These are phyloP conservation scores for Mesembrinibis cayennensis DNA, from an alignment of 2,113 vertebrate genomes.

Conservation along the genomic window DNA sequence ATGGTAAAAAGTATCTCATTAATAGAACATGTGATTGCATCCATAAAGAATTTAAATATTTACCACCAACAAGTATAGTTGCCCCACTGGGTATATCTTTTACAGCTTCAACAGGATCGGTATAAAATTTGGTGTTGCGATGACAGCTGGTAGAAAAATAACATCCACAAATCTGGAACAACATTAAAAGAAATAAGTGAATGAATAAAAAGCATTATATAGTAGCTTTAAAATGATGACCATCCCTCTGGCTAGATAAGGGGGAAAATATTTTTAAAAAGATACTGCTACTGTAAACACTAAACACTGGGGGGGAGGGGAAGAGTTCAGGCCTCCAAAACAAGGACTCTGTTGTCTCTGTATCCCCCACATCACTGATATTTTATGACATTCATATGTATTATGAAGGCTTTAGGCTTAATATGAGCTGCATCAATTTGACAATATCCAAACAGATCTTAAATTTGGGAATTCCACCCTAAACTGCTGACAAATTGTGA, in stretches of 20 bases:
- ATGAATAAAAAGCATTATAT: background rate
- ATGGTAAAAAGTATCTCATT: background rate
- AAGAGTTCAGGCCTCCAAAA: background rate
- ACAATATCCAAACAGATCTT: background rate
- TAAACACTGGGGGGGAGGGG: background rate
- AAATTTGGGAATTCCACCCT: background rate
- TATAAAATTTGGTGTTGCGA: slow-evolving; percentile 83
- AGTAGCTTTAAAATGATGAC: background rate
- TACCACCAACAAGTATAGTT: slow-evolving; percentile 93
- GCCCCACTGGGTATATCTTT: slow-evolving; percentile 91
- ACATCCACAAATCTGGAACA: slow-evolving; percentile 77
- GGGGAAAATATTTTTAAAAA: background rate
- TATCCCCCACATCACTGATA: background rate
- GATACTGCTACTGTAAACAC: background rate
- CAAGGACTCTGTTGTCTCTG: background rate
- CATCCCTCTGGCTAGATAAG: background rate
- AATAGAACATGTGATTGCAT: background rate
- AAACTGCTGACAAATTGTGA: background rate
- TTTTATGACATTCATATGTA: background rate
- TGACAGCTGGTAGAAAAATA: slow-evolving; percentile 84
- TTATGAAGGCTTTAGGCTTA: background rate
- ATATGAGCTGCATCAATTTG: background rate
- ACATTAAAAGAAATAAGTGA: background rate
- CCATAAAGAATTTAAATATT: slow-evolving; percentile 43
- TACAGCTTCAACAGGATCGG: slow-evolving; percentile 86